phyloP scores from a whole-genome alignment of 2,113 vertebrate species.

The Cranoglanis bouderius region DNA sequence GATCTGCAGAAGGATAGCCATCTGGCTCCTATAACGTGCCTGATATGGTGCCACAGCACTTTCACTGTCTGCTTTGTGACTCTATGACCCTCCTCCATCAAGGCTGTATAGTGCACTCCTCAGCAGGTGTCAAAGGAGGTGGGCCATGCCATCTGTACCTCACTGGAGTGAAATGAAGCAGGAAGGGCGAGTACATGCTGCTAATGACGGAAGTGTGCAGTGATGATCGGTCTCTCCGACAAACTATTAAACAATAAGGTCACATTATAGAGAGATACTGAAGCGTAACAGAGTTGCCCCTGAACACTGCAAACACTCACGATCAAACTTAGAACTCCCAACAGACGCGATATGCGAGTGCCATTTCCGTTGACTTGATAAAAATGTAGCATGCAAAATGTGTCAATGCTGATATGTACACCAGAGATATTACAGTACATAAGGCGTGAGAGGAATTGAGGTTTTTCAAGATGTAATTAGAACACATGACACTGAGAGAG shows the following conservation, averaged over 20 bases:
- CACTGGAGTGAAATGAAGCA: conserved; percentile 62
- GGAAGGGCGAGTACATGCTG: conserved; percentile 47
- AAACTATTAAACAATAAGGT: background rate
- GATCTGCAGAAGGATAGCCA: conserved; percentile 67
- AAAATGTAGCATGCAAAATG: too few species aligned
- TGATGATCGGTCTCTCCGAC: background rate
- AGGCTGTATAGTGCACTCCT: conserved; percentile 65
- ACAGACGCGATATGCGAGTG: background rate
- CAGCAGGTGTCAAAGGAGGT: conserved; percentile 73
- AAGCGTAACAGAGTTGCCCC: background rate
- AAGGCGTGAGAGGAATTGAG: background rate
- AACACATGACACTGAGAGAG: background rate
- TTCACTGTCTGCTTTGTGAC: conserved; percentile 69
- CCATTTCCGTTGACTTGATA: too few species aligned
- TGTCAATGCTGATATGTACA: too few species aligned
- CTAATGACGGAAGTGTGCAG: background rate
- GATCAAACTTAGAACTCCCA: background rate
- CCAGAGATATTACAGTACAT: background rate
- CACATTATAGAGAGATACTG: background rate
- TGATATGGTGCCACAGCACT: conserved; percentile 66
- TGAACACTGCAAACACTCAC: background rate
- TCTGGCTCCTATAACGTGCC: conserved; percentile 65
- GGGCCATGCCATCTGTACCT: conserved; percentile 71
- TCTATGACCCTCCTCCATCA: conserved; percentile 57
- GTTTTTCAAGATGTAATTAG: background rate